A percentile compares a stretch with the other conserved stretches of the same genome.
Conservation (phyloP, 64 coral and sea anemone species). For the Montipora foliosa region DNA sequence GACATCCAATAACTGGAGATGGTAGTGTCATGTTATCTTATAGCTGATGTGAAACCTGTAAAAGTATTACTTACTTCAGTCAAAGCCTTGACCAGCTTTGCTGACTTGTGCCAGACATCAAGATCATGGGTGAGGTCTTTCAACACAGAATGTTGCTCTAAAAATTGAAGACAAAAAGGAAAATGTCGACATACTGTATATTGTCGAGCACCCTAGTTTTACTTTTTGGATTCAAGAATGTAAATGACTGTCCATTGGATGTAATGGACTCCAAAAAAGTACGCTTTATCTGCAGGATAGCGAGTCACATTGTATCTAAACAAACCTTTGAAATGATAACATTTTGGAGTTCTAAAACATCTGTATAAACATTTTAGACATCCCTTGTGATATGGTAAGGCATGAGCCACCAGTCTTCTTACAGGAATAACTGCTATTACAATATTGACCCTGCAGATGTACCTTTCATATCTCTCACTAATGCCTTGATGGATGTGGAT, state of each 20-base stretch:
- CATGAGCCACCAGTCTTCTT: neutral
- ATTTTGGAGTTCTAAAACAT: neutral
- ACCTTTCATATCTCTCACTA: neutral
- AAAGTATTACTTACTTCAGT: conserved; percentile 13
- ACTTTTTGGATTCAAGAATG: too few species aligned
- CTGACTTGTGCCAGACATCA: neutral
- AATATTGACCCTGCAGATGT: neutral
- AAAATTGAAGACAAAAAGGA: neutral
- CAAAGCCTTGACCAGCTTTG: conserved; percentile 3
- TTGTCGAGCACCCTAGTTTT: neutral
- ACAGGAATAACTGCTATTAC: neutral
- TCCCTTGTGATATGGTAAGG: neutral
- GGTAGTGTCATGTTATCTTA: neutral
- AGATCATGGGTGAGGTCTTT: conserved; percentile 2
- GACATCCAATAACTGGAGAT: neutral
- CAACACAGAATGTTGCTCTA: neutral
- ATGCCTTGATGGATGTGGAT: neutral
- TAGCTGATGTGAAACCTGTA: neutral
- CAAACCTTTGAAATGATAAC: neutral
- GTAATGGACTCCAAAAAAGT: too few species aligned
- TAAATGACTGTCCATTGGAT: too few species aligned
- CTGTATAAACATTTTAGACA: neutral
- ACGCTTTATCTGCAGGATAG: neutral
- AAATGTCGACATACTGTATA: neutral
- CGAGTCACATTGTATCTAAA: neutral